Evolutionary conservation across 2,797 vertebrate genomes (phyloP).

Genomic region (Siniperca obscura): DNA sequence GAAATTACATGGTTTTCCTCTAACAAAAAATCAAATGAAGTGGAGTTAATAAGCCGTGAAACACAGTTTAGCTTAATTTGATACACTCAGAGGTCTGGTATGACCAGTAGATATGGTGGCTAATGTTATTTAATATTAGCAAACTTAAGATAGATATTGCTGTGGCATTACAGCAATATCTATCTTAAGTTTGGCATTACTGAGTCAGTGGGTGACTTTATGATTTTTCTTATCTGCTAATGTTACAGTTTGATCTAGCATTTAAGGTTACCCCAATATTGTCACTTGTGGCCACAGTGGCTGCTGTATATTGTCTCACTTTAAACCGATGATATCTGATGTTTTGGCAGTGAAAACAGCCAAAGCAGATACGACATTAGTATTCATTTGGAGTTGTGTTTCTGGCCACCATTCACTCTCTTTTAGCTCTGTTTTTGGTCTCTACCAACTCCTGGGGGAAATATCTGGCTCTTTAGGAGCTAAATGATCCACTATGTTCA

Average conservation of each 20-base stretch:
- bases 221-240: neutral
- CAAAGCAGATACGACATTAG: neutral
- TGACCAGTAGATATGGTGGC: neutral
- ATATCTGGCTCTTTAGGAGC: neutral
- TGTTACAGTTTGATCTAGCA: no score
- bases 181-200: neutral
- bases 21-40: neutral
- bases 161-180: no score
- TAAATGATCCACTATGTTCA: neutral
- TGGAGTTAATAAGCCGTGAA: neutral
- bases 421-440: neutral
- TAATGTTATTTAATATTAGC: neutral
- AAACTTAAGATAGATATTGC: neutral
- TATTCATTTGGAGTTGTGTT: neutral
- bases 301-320: neutral
- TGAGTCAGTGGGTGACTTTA: neutral
- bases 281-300: neutral
- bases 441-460: no score
- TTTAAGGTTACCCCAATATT: neutral
- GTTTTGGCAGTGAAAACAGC: no score
- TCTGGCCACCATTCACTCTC: neutral
- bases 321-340: no score
- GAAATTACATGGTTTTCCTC: neutral
- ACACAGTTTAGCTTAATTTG: neutral
- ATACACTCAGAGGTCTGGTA: neutral